A percentile compares a stretch with the other conserved stretches of the same genome.
These are phyloP conservation scores for Podarcis siculus DNA, from an alignment of 2,797 vertebrate genomes.

Conservation along the genomic window DNA sequence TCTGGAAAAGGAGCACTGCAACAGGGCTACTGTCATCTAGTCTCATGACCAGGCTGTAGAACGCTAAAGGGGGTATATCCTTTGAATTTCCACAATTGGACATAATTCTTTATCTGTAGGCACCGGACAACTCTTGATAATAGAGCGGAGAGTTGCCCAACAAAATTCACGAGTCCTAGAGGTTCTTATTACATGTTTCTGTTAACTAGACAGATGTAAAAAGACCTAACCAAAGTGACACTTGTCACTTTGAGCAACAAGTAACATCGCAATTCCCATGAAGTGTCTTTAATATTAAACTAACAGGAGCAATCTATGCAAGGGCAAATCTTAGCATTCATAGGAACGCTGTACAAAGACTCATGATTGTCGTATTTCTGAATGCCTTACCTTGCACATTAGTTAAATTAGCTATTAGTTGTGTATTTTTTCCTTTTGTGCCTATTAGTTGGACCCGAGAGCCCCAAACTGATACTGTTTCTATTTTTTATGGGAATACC, in stretches of 20 bases:
- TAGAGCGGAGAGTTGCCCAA: not conserved
- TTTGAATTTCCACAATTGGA: not conserved
- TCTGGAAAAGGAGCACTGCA: not conserved
- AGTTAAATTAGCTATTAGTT: not conserved
- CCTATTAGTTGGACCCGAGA: not conserved
- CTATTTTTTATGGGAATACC: not conserved
- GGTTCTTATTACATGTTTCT: not conserved
- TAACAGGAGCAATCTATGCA: not conserved
- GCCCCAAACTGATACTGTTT: not conserved
- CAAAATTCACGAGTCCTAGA: not conserved
- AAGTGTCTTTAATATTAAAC: not conserved
- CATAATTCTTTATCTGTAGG: constrained; percentile 24
- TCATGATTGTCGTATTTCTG: not conserved
- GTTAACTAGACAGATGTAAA: not conserved
- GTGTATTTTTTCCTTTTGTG: not conserved
- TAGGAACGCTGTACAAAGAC: not conserved
- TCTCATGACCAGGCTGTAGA: not conserved
- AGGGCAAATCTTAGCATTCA: not conserved
- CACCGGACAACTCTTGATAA: not conserved
- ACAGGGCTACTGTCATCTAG: not conserved
- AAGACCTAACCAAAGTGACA: not conserved
- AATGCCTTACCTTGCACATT: not conserved
- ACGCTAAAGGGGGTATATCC: not conserved
- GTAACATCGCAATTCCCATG: not conserved
- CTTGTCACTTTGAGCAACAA: not conserved